A percentile compares a stretch with the other conserved stretches of the same genome.
phyloP scores from a whole-genome alignment of 2,888 invertebrate species.

The Mongoloraphidia duomilia region DNA sequence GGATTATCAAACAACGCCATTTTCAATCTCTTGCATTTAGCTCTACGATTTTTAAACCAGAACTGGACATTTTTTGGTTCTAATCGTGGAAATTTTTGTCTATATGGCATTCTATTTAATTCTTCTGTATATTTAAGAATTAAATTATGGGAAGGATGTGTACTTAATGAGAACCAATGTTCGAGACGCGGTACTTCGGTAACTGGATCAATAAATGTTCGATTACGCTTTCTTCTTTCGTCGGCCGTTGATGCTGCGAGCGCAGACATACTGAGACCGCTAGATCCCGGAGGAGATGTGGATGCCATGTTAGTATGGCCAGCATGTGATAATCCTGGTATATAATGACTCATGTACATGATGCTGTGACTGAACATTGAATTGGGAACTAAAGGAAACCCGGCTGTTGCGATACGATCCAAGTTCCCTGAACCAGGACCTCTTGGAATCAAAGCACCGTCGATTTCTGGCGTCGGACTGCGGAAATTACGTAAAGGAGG shows the following conservation, averaged over 20 bases:
- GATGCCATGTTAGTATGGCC: slow-evolving; percentile 27
- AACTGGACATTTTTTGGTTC: slow-evolving; percentile 99
- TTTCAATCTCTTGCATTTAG: slow-evolving; percentile 93
- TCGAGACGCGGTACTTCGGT: slow-evolving; percentile 90
- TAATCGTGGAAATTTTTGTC: slow-evolving; percentile 95
- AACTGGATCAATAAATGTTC: slow-evolving; percentile 98
- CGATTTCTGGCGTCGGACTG: slow-evolving; percentile 17
- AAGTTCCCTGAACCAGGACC: slow-evolving; percentile 24
- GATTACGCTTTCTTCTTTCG: slow-evolving; percentile 84
- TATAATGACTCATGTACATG: slow-evolving; percentile 86
- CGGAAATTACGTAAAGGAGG: slow-evolving; percentile 24
- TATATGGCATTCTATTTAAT: slow-evolving; percentile 89
- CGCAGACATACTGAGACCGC: slow-evolving; percentile 46
- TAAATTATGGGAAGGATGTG: slow-evolving; percentile 95
- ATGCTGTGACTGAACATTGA: slow-evolving; percentile 81
- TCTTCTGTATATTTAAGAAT: slow-evolving; percentile 97
- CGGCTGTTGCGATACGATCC: slow-evolving; percentile 29
- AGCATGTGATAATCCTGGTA: slow-evolving; percentile 41
- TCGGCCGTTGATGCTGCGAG: slow-evolving; percentile 50
- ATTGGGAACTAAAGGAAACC: slow-evolving; percentile 70
- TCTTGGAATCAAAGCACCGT: slow-evolving; percentile 17
- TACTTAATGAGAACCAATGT: slow-evolving; percentile 95
- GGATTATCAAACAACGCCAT: slow-evolving; percentile 73
- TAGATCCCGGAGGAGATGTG: slow-evolving; percentile 39
- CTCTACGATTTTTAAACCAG: slow-evolving; percentile 98